Conservation (phyloP, 2,888 invertebrate genomes). For the Ormyrus thymus region DNA sequence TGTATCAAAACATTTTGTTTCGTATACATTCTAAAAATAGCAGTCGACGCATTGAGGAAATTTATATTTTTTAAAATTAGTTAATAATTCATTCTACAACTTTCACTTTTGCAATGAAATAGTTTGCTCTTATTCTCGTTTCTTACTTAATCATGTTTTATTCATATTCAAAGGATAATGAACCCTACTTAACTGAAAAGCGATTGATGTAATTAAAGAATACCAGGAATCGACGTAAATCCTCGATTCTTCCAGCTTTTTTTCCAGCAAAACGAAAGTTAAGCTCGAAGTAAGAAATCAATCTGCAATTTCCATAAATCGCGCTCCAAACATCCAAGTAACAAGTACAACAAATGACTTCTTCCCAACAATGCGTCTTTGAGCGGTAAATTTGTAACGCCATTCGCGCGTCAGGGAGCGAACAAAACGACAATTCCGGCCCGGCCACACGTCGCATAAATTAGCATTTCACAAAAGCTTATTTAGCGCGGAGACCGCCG, state of each 20-base stretch:
- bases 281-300: too few species aligned
- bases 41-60: background rate
- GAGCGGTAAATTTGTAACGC: background rate
- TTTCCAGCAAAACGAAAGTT: too few species aligned
- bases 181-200: too few species aligned
- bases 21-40: background rate
- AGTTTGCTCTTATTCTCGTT: background rate
- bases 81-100: background rate
- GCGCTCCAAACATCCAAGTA: background rate
- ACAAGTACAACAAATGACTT: background rate
- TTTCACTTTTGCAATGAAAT: background rate
- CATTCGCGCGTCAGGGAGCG: too few species aligned
- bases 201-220: too few species aligned
- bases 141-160: background rate
- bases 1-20: background rate
- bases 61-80: background rate
- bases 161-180: too few species aligned
- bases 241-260: too few species aligned
- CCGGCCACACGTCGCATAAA: background rate
- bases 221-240: too few species aligned
- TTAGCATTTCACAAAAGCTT: slow-evolving; percentile 11
- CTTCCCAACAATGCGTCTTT: background rate
- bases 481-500: background rate
- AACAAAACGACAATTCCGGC: too few species aligned
- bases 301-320: too few species aligned